Evolutionary conservation across 2,888 invertebrate species (phyloP), one percentile per base, ranked within the genome.

Genomic region (Hemicrepidius hirtus): DNA sequence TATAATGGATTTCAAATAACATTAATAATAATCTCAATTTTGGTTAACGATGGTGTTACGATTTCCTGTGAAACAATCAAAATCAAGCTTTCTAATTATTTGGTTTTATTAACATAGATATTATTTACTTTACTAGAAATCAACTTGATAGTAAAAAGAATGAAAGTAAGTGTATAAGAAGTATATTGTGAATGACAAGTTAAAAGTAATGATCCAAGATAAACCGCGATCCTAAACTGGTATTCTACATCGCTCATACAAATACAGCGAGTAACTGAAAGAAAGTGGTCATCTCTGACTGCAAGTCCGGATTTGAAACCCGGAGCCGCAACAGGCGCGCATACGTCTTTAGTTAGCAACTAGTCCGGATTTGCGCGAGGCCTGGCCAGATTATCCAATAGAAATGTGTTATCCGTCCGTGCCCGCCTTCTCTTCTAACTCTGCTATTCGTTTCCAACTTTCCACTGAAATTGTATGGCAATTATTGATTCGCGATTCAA

Each of bases 351-450:
- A 84, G 81, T 80, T 81, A 79, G 79, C 80, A 75, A 82, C 82
- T 85, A 85, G 83, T 81, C 84, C 83, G 86, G 86, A 86, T 86
- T 86, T 86, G 86, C 82, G 85, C 84, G 82, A 83, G 79, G 79
- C 81, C 77, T 74, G 73, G 74, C 75, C 80, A 85, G 86, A 86
- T 86, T 86, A 86, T 86, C 86, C 86, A 86, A 86, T 86, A 82
- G 85, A 82, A 82, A 82, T 80, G 83, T 82, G 82, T 84, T 84
- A 85, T 83, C 84, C 82, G 80, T 75, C 76, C 74, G 80, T 80
- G 78, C 80, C 82, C 84, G 84, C 84, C 84, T 83, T 82, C 82
- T 50, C 74, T 75, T 76, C 76, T 73, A 79, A 79, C 76, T 77
- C 79, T 75, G 75, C 79, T 79, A 78, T 77, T 78, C 76, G 75